phyloP scores from a whole-genome alignment of 2,797 vertebrate genomes.

The Platalea minor region DNA sequence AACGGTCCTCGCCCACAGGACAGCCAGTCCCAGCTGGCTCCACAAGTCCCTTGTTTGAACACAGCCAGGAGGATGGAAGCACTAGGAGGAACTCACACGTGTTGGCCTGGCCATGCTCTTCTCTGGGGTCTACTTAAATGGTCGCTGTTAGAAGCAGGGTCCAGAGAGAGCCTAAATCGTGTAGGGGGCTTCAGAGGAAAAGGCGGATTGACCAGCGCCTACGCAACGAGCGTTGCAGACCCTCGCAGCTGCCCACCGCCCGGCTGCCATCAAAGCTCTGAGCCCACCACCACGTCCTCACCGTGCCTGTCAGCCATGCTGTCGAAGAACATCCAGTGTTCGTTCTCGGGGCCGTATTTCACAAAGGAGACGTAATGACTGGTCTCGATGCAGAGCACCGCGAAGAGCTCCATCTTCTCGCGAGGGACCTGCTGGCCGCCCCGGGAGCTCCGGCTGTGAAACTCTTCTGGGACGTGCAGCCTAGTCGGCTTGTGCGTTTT shows the following conservation, averaged over 20 bases:
- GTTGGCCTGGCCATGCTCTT: neutral
- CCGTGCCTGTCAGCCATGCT: conserved; percentile 91
- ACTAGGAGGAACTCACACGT: neutral
- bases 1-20: accelerated
- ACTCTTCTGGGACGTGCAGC: conserved; percentile 74
- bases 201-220: neutral
- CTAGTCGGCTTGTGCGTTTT: conserved; percentile 45
- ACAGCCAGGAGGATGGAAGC: neutral
- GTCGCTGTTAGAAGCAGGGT: neutral
- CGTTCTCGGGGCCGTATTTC: conserved; percentile 79
- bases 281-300: conserved; percentile 41
- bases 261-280: neutral
- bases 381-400: conserved; percentile 91
- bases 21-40: neutral
- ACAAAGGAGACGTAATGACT: conserved; percentile 92
- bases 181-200: neutral
- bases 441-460: neutral
- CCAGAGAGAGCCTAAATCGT: neutral
- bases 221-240: accelerated
- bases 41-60: neutral
- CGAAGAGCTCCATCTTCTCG: conserved; percentile 88
- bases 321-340: conserved; percentile 92
- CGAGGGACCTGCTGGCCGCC: conserved; percentile 52
- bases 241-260: neutral
- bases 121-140: neutral